Evolutionary conservation across 2,797 vertebrate species (phyloP), one percentile per base, ranked within the genome.

Genomic region (Rhynchonycteris naso): DNA sequence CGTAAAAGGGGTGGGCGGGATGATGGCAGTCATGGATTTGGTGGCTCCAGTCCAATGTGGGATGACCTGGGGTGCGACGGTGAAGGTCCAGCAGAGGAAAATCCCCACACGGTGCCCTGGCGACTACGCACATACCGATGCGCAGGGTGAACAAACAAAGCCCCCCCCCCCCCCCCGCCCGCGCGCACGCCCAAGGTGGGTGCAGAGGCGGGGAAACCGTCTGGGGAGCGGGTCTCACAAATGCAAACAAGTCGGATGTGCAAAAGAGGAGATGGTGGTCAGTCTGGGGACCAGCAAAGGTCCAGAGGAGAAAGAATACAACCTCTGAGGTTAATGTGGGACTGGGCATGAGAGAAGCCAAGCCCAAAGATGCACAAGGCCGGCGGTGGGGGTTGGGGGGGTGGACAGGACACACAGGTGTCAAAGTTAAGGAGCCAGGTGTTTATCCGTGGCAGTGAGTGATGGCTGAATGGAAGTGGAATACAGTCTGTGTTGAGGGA

Each of bases 381-480:
- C n/a, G n/a, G 43, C 43, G 43, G 43, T 5, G 38, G 38, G 38
- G 38, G 38, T 4, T 4, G 38, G 38, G 38, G 38, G 38, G 38
- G 38, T 5, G 43, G 43, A 7, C 0, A 0, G n/a, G 50, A n/a
- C 4, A 4, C 1, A 0, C 24, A 11, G 2, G 1, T 11, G 30
- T 9, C 58, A 10, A 38, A 7, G 14, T 43, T 12, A 28, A 38
- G 33, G 33, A 26, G 83, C 43, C 33, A 11, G 33, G 56, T 47
- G 8, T 52, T 38, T 30, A 26, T 59, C 28, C 18, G 33, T 0
- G 0, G 14, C 15, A 2, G 8, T 0, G 1, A 6, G 28, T 47
- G 10, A 15, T 2, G 6, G 3, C 52, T 18, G 24, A 30, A 26
- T n/a, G 16, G 1, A 18, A n/a, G 24, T 19, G 1, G n/a, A 65